Conservation (phyloP, 2,113 vertebrate genomes). For the Manacus vitellinus region DNA sequence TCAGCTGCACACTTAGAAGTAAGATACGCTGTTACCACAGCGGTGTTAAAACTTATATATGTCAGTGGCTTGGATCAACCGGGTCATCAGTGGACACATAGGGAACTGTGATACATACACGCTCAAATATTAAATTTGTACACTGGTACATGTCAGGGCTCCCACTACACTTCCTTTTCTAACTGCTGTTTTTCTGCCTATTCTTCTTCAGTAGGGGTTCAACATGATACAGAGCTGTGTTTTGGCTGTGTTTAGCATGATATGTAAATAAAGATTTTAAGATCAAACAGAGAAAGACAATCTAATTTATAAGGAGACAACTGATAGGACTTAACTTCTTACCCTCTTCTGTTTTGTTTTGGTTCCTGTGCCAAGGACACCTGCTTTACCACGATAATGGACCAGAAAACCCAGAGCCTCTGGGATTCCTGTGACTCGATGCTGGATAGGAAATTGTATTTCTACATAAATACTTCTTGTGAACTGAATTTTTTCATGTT, state of each 20-base stretch:
- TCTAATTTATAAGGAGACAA: not conserved
- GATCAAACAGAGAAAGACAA: not conserved
- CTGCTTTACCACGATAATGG: accelerated
- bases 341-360: not conserved
- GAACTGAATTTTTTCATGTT: not conserved
- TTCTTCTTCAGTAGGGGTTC: not conserved
- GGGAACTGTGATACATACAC: not conserved
- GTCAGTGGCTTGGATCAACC: not conserved
- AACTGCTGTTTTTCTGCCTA: not conserved
- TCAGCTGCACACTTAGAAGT: not conserved
- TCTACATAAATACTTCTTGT: not conserved
- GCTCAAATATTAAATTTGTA: not conserved
- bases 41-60: not conserved
- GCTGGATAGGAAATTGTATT: not conserved
- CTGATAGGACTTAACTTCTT: not conserved
- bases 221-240: not conserved
- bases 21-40: not conserved
- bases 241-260: not conserved
- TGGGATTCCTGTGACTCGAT: not conserved
- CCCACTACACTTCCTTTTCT: not conserved
- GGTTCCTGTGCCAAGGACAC: not conserved
- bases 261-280: not conserved
- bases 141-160: not conserved
- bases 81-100: not conserved
- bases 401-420: not conserved